Conservation (phyloP, 1,140 invertebrate species). For the Muscidifurax raptorellus region DNA sequence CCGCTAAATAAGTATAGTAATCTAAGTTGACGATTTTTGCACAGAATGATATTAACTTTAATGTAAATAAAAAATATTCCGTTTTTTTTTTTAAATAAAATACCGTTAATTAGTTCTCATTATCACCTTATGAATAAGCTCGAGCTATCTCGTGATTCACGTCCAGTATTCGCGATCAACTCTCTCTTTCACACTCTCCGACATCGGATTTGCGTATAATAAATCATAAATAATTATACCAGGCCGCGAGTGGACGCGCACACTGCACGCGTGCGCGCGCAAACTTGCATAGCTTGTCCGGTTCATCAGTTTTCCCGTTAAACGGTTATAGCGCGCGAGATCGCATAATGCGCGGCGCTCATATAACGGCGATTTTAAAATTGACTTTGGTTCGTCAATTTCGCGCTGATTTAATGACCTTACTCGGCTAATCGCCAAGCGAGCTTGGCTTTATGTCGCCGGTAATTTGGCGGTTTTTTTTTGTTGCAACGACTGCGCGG, state of each 20-base stretch:
- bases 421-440: background rate
- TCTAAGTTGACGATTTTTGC: too few relatives aligned
- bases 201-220: background rate
- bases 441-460: background rate
- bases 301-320: slow-evolving; percentile 7
- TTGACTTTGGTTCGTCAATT: slow-evolving; percentile 24
- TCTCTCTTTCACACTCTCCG: background rate
- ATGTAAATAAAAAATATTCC: too few relatives aligned
- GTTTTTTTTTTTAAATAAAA: too few relatives aligned
- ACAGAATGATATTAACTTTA: too few relatives aligned
- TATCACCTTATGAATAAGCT: slow-evolving; percentile 27
- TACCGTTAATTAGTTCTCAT: slow-evolving; percentile 15
- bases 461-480: background rate
- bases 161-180: background rate
- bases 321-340: background rate
- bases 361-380: background rate
- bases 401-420: slow-evolving; percentile 12
- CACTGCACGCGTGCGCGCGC: background rate
- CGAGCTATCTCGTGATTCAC: background rate
- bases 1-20: too few relatives aligned
- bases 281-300: background rate
- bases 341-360: background rate
- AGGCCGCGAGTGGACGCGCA: background rate
- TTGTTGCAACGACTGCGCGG: background rate
- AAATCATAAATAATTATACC: slow-evolving; percentile 18